These are phyloP conservation scores for Musca domestica DNA, from an alignment of 1,140 invertebrate genomes.

Conservation along the genomic window DNA sequence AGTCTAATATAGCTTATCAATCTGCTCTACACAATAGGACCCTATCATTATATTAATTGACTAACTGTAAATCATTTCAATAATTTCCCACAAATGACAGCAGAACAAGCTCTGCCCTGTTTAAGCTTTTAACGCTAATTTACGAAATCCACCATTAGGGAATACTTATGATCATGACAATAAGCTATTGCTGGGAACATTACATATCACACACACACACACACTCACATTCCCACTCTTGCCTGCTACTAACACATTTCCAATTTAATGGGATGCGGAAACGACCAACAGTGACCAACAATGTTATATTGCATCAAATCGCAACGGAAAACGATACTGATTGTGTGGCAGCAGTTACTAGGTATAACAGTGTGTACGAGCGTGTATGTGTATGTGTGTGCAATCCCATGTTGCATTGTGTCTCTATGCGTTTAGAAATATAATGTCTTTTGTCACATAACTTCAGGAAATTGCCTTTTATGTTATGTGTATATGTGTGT, in stretches of 20 bases:
- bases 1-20: too few relatives aligned
- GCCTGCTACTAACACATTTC: neutral
- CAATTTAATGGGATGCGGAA: neutral
- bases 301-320: slow-evolving; percentile 19
- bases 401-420: too few relatives aligned
- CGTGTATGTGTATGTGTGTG: neutral
- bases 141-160: too few relatives aligned
- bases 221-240: neutral
- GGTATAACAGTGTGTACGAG: neutral
- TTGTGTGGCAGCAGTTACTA: too few relatives aligned
- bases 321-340: neutral
- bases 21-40: too few relatives aligned
- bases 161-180: too few relatives aligned
- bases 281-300: neutral
- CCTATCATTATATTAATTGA: too few relatives aligned
- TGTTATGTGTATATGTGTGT: neutral
- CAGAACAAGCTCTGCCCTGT: too few relatives aligned
- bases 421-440: neutral
- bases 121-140: too few relatives aligned
- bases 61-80: too few relatives aligned
- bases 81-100: too few relatives aligned
- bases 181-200: too few relatives aligned
- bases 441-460: slow-evolving; percentile 19
- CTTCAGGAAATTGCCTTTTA: slow-evolving; percentile 17
- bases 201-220: neutral